Conservation (phyloP, 2,797 vertebrate species). For the Danio choprae region DNA sequence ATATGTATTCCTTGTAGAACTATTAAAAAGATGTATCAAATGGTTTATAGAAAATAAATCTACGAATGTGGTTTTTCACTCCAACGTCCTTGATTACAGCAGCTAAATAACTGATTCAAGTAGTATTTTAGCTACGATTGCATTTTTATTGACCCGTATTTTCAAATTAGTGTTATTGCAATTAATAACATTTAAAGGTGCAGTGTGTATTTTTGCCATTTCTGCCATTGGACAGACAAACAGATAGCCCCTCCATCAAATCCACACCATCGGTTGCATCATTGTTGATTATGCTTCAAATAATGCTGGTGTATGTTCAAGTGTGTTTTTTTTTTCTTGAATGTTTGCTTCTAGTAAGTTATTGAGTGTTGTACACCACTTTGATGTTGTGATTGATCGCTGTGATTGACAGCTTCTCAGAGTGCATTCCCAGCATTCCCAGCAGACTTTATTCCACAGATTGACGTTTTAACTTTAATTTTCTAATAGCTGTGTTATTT, state of each 20-base stretch:
- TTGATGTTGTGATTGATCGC: too few species aligned
- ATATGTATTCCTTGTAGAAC: neutral
- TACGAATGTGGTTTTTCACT: neutral
- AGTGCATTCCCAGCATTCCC: too few species aligned
- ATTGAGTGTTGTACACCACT: too few species aligned
- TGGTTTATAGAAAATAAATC: slow-evolving; percentile 5
- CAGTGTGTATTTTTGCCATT: neutral
- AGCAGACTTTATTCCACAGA: too few species aligned
- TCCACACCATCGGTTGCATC: neutral
- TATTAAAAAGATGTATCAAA: slow-evolving; percentile 18
- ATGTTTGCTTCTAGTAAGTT: too few species aligned
- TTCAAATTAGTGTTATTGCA: neutral
- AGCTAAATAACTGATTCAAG: slow-evolving; percentile 17
- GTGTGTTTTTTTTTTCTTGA: too few species aligned
- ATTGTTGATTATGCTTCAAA: too few species aligned
- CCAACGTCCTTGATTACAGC: neutral
- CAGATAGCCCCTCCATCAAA: neutral
- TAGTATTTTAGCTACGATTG: neutral
- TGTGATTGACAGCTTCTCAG: too few species aligned
- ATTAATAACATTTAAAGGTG: neutral
- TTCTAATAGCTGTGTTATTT: too few species aligned
- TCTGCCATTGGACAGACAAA: neutral
- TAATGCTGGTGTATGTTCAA: too few species aligned
- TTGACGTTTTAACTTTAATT: too few species aligned
- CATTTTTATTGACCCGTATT: neutral